Evolutionary conservation across 1,140 invertebrate genomes (phyloP).

Genomic region (Leptopilina clavipes): DNA sequence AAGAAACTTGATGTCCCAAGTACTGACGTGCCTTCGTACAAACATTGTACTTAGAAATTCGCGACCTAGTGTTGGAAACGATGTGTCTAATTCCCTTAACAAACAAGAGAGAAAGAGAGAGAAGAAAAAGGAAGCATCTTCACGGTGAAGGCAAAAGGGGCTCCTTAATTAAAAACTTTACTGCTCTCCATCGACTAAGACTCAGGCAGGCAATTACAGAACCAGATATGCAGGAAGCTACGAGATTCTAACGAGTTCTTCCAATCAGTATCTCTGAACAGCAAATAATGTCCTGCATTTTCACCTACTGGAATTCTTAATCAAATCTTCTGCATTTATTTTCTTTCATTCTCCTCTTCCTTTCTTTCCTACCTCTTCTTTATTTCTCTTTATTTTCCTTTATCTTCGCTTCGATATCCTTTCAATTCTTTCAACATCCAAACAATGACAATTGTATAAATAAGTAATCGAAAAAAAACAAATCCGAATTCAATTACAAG

Average conservation of each 20-base stretch:
- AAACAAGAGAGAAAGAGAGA: not conserved
- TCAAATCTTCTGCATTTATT: conserved; percentile 8
- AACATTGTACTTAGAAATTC: conserved; percentile 18
- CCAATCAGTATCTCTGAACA: conserved; percentile 36
- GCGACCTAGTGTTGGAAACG: conserved; percentile 20
- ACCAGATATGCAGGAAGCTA: conserved; percentile 57
- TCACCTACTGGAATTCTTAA: conserved; percentile 31
- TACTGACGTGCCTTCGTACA: conserved; percentile 11
- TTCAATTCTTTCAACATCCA: not conserved
- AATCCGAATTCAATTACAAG: too few species aligned
- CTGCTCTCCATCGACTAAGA: conserved; percentile 37
- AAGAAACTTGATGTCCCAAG: not conserved
- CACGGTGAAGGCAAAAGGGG: not conserved
- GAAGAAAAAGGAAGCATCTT: conserved; percentile 10
- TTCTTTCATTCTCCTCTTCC: not conserved
- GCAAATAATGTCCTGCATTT: not conserved
- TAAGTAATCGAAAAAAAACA: too few species aligned
- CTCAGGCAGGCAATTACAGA: conserved; percentile 53
- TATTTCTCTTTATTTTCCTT: not conserved
- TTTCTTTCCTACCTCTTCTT: not conserved
- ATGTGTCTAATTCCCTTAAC: conserved; percentile 23
- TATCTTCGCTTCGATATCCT: too few species aligned
- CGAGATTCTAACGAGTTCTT: conserved; percentile 45
- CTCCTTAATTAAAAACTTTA: conserved; percentile 62
- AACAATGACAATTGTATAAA: not conserved